Base-by-base conservation (phyloP, 2,888 invertebrate genomes). In the Hirtodrosophila histrioides region DNA sequence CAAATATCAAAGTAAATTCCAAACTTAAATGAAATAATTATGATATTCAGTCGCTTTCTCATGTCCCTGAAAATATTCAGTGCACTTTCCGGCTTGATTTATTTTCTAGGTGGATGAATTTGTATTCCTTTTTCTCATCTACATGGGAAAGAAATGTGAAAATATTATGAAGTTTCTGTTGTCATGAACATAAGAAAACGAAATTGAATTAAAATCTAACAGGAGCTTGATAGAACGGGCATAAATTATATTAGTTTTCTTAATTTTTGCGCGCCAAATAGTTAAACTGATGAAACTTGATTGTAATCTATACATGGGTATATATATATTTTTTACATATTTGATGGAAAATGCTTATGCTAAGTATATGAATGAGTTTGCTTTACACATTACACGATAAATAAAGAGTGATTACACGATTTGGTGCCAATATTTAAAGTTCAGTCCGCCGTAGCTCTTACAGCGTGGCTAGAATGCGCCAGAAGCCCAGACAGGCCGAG, bases 401-500 rank as follows among this genome's bases (percentile, higher is more conserved):
- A 49, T 36, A 11, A 54, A 12, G 17, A 45, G 11, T 12, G 11
- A 44, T 58, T 17, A 12, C 17, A 46, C 27, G 27, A 11, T 39
- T 29, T 29, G 31, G 9, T 31, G 31, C 31, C 31, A 31, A 8
- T 31, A 8, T 12, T 4, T 12, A 33, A 39, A 60, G 39, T 68
- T 65, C 72, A 73, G 72, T 73, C 60, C 57, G 39, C 50, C 45
- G 46, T 35, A 36, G 37, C 9, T 78, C 94, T 95, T 95, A 97
- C 89, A 98, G 94, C 60, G 98, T 98, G 53, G 98, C 98, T 87
- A 98, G 93, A 82, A 98, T 97, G 90, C 98, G 94, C 67, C 97
- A 97, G 91, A 97, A 98, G 62, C 98, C 98, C 87, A 98, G 95
- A 80, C 97, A 96, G 74, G 96, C 96, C 48, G 97, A 96, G 44